These are phyloP conservation scores for Siphlonurus alternatus DNA, from an alignment of 2,888 invertebrate genomes.

Conservation along the genomic window DNA sequence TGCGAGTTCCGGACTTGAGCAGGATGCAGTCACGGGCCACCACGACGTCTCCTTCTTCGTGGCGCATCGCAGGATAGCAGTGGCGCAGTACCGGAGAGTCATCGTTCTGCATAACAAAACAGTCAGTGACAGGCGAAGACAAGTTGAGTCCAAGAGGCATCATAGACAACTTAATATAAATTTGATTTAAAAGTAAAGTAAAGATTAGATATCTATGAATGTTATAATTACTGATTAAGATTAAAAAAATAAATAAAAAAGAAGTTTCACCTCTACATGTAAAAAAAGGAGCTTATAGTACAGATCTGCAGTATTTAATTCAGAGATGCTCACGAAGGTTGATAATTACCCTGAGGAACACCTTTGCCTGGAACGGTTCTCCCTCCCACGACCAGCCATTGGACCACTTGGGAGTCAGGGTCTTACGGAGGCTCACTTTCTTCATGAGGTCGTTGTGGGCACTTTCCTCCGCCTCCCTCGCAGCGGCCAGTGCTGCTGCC, in stretches of 20 bases:
- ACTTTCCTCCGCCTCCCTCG: neutral
- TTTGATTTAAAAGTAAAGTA: neutral
- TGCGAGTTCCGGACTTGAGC: slow-evolving; percentile 64
- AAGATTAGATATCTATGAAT: neutral
- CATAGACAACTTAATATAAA: neutral
- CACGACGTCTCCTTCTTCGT: slow-evolving; percentile 74
- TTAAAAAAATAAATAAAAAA: no score
- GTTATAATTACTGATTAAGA: no score
- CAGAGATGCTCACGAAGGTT: no score
- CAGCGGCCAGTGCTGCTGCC: slow-evolving; percentile 18
- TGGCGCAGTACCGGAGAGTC: slow-evolving; percentile 54
- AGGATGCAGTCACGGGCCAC: slow-evolving; percentile 81
- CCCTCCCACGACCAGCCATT: slow-evolving; percentile 91
- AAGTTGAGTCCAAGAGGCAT: neutral
- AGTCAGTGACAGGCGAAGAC: neutral
- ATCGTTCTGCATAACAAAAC: slow-evolving; percentile 41
- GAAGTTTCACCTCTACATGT: neutral
- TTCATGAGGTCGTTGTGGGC: neutral
- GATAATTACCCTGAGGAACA: slow-evolving; percentile 68
- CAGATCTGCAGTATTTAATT: neutral
- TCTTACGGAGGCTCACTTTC: neutral
- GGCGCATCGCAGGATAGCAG: slow-evolving; percentile 82
- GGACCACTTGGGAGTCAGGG: slow-evolving; percentile 48
- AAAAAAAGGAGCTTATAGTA: neutral
- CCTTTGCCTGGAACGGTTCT: slow-evolving; percentile 61